Percentiles rank a stretch among this genome's conserved stretches.
These are phyloP conservation scores for Barypeithes pellucidus DNA, from an alignment of 2,888 invertebrate species.

Conservation along the genomic window DNA sequence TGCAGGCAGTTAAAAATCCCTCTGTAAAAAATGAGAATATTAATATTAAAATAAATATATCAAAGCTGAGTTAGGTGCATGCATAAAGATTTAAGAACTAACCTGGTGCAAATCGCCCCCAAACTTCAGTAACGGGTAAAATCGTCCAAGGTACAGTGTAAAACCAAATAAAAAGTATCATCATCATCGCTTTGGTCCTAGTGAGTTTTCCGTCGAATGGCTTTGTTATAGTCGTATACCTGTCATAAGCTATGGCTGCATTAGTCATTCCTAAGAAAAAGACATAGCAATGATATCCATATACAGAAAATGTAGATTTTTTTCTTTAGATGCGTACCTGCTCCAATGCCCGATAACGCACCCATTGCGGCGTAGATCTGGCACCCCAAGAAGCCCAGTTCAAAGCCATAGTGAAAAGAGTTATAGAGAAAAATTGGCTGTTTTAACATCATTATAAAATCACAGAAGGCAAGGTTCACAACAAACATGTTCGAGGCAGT, in stretches of 20 bases:
- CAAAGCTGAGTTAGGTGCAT: no score
- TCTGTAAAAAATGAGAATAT: conserved; percentile 74
- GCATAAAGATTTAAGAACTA: conserved; percentile 44
- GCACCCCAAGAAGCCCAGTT: conserved; percentile 82
- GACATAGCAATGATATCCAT: neutral
- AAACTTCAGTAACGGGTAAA: conserved; percentile 85
- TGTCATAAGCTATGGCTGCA: conserved; percentile 89
- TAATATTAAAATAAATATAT: no score
- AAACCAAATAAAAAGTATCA: conserved; percentile 82
- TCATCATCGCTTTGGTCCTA: conserved; percentile 83
- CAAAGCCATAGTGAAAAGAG: conserved; percentile 85
- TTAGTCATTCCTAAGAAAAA: conserved; percentile 78
- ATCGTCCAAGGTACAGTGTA: conserved; percentile 88
- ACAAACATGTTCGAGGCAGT: conserved; percentile 90
- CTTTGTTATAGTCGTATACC: conserved; percentile 85
- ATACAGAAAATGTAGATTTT: neutral
- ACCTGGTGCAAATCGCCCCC: conserved; percentile 92
- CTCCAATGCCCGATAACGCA: conserved; percentile 77
- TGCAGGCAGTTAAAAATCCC: conserved; percentile 91
- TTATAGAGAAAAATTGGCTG: conserved; percentile 90
- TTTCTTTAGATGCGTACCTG: conserved; percentile 20
- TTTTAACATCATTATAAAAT: conserved; percentile 91
- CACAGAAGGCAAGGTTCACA: conserved; percentile 86
- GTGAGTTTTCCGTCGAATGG: conserved; percentile 89
- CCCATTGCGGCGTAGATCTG: conserved; percentile 85